Conservation (phyloP, 2,797 vertebrate genomes). For the Tarsius wallacei region DNA sequence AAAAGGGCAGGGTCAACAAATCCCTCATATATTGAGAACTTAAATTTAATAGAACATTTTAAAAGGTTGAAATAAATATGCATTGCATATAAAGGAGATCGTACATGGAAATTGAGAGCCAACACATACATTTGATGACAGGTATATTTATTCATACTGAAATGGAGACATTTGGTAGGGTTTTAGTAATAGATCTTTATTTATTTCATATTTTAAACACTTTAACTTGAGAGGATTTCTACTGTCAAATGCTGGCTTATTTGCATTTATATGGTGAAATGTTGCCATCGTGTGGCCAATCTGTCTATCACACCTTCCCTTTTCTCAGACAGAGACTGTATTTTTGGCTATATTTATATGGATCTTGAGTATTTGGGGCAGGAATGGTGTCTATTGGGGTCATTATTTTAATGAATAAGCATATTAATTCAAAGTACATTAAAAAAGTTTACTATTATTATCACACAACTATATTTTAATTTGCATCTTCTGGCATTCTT, state of each 20-base stretch:
- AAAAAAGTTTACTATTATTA: slow-evolving; percentile 18
- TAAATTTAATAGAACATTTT: slow-evolving; percentile 9
- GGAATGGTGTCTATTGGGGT: background rate
- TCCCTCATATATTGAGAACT: background rate
- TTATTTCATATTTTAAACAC: background rate
- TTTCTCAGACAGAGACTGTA: background rate
- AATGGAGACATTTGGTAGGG: background rate
- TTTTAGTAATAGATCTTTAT: background rate
- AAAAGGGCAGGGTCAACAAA: background rate
- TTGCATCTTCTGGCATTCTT: slow-evolving; percentile 1
- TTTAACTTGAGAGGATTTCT: slow-evolving; percentile 37
- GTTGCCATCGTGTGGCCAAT: slow-evolving; percentile 88
- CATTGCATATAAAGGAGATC: background rate
- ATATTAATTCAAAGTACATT: background rate
- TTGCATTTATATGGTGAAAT: slow-evolving; percentile 79
- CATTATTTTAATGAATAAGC: background rate
- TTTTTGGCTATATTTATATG: background rate
- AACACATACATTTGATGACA: background rate
- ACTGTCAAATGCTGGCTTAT: slow-evolving; percentile 45
- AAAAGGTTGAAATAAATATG: slow-evolving; percentile 14
- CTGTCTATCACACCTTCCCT: slow-evolving; percentile 61
- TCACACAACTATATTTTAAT: background rate
- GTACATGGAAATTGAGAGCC: background rate
- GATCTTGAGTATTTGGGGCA: background rate
- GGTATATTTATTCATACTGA: background rate